A percentile compares a stretch with the other conserved stretches of the same genome.
These are phyloP conservation scores for Spinibarbus caldwelli DNA, from an alignment of 2,797 vertebrate species.

Conservation along the genomic window DNA sequence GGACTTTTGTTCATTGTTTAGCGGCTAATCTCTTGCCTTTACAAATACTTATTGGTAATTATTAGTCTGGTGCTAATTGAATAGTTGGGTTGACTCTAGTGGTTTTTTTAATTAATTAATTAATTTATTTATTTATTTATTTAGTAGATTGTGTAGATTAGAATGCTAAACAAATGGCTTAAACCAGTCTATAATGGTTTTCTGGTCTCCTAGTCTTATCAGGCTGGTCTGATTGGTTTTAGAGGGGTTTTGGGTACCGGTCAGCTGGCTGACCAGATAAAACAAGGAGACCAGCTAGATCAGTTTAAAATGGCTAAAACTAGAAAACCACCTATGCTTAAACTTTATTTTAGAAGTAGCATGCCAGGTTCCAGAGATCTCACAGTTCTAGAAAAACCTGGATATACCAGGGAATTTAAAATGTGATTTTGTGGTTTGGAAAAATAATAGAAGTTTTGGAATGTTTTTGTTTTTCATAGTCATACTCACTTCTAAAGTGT, in stretches of 20 bases:
- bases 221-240: neutral
- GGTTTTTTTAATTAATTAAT: too few species aligned
- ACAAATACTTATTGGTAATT: conserved; percentile 47
- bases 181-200: neutral
- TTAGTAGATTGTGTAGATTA: neutral
- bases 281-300: neutral
- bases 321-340: too few species aligned
- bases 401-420: neutral
- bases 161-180: neutral
- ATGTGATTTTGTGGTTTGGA: neutral
- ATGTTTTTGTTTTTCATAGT: neutral
- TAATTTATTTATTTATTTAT: too few species aligned
- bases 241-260: neutral
- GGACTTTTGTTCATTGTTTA: conserved; percentile 33
- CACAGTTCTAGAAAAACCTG: neutral
- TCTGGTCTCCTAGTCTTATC: neutral
- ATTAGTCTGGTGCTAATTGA: conserved; percentile 36
- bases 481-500: neutral
- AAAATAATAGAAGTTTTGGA: neutral
- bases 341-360: neutral
- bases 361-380: neutral
- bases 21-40: conserved; percentile 37
- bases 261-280: neutral
- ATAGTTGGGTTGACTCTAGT: neutral
- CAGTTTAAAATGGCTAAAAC: neutral